A percentile compares a stretch with the other conserved stretches of the same genome.
Evolutionary conservation across 2,113 vertebrate species (phyloP).

Genomic region (Agapornis roseicollis): DNA sequence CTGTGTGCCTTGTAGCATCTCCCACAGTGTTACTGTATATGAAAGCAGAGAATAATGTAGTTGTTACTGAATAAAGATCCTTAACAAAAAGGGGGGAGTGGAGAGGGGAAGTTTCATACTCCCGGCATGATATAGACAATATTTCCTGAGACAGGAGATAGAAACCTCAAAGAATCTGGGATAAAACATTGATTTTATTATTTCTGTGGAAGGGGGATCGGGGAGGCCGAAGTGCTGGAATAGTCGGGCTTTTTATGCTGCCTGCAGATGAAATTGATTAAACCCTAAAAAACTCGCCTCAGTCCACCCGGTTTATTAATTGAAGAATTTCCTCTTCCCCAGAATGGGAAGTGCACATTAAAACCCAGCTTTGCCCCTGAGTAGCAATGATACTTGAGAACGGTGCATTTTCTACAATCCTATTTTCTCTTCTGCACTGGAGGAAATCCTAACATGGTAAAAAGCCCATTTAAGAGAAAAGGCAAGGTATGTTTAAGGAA

Average conservation of each 20-base stretch:
- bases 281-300: constrained; percentile 80
- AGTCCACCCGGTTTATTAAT: constrained; percentile 86
- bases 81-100: not conserved
- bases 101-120: constrained; percentile 50
- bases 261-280: constrained; percentile 85
- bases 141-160: constrained; percentile 86
- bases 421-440: constrained; percentile 74
- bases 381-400: constrained; percentile 81
- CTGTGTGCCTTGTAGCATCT: constrained; percentile 59
- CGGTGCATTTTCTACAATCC: constrained; percentile 74
- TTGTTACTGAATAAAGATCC: constrained; percentile 67
- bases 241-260: constrained; percentile 79
- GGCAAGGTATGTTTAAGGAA: constrained; percentile 73
- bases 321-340: constrained; percentile 87
- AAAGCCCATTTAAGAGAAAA: constrained; percentile 32
- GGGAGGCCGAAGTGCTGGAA: constrained; percentile 65
- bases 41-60: constrained; percentile 62
- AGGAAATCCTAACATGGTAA: constrained; percentile 83
- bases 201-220: constrained; percentile 66
- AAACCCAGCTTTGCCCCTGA: constrained; percentile 77
- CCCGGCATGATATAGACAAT: constrained; percentile 77
- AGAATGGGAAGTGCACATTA: constrained; percentile 85
- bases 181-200: constrained; percentile 79
- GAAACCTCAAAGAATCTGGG: constrained; percentile 80
- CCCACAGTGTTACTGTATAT: constrained; percentile 45